These are phyloP conservation scores for Drosophila flavopinicola DNA, from an alignment of 2,888 invertebrate genomes.

Conservation along the genomic window DNA sequence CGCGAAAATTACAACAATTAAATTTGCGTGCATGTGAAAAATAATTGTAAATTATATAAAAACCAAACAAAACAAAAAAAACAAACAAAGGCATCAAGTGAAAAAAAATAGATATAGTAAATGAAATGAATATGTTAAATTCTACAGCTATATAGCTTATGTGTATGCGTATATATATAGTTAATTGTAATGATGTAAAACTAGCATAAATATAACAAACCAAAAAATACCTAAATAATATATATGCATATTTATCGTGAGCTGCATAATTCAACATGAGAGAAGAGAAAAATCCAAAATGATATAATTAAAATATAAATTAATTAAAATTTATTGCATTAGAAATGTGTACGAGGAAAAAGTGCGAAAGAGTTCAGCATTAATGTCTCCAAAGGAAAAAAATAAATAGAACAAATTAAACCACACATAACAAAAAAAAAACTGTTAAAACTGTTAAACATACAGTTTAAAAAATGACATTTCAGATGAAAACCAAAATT, in stretches of 20 bases:
- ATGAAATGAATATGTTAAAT: constrained; percentile 51
- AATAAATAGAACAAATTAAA: constrained; percentile 44
- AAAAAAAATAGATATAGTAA: constrained; percentile 41
- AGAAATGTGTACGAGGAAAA: constrained; percentile 54
- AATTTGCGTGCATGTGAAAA: constrained; percentile 50
- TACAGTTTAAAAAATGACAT: constrained; percentile 34
- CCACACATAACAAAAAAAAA: constrained; percentile 17
- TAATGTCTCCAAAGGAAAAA: constrained; percentile 37
- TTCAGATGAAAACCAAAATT: constrained; percentile 57
- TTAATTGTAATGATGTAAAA: constrained; percentile 72
- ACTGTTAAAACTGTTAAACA: constrained; percentile 39
- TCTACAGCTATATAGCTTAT: constrained; percentile 57
- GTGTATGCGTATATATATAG: constrained; percentile 55
- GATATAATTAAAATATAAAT: constrained; percentile 57
- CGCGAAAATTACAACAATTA: constrained; percentile 59
- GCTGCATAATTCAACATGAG: constrained; percentile 62
- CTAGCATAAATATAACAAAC: constrained; percentile 68
- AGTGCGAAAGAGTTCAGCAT: constrained; percentile 36
- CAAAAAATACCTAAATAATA: constrained; percentile 28
- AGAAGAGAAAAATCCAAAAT: constrained; percentile 15
- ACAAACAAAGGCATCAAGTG: constrained; percentile 38
- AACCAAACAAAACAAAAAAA: constrained; percentile 23
- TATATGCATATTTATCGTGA: constrained; percentile 57
- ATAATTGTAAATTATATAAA: constrained; percentile 67
- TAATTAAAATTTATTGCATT: constrained; percentile 68